Base-by-base conservation (phyloP, 2,888 invertebrate genomes). In the Eupithecia exiguata region DNA sequence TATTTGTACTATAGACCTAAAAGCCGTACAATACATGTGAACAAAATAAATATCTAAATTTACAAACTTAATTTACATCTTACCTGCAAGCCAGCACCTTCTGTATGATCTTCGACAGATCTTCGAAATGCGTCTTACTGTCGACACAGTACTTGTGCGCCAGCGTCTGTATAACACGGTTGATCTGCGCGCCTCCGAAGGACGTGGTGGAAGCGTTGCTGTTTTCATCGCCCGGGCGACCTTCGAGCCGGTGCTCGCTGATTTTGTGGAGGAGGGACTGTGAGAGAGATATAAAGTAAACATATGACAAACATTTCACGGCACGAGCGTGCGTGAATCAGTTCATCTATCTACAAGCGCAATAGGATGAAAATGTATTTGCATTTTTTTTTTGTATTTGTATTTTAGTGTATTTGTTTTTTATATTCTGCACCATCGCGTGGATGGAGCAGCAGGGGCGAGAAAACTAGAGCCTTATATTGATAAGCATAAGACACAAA, bases 81-180 rank as follows among this genome's bases (percentile, higher is more conserved):
- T 43, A 43, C 95, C 95, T 97, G 87, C 98, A 98, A 0, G 99
- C 98, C 79, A 98, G 94, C 35, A 99, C 98, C 87, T 98, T 97
- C 95, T 98, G 97, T 81, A 97, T 97, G 78, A 97, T 97, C 91
- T 97, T 97, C 86, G 97, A 98, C 1, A 99, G 95, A 87, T 99
- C 99, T 86, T 99, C 99, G 89, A 99, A 99, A 10, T 98, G 97
- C 7, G 97, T 97, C 89, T 98, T 98, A 88, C 99, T 99, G 84
- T 99, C 99, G 67, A 97, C 97, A 89, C 99, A 98, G 91, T 99
- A 99, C 87, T 98, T 98, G 89, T 98, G 98, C 3, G 99, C 99
- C 61, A 99, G 95, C 80, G 98, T 96, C 88, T 99, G 99, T 83
- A 99, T 99, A 69, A 98, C 97, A 88, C 97, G 96, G 91, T 99